Base-by-base conservation (phyloP, 2,113 vertebrate species). In the Sinosuthora webbiana region DNA sequence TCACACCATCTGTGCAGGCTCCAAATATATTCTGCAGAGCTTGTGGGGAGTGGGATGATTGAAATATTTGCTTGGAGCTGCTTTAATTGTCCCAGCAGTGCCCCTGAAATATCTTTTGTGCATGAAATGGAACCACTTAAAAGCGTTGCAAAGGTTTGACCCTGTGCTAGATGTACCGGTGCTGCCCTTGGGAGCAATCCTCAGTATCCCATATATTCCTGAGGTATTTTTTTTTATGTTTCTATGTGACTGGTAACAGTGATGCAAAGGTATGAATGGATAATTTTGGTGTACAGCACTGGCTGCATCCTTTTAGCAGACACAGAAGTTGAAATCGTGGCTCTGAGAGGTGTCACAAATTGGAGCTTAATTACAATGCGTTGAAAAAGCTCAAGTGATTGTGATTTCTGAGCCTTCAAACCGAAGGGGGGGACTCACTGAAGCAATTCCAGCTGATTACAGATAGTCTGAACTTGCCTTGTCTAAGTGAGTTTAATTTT, bases 401-500 rank as follows among this genome's bases (percentile, higher is more conserved):
- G 10, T 62, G 74, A 96, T 95, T 95, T 94, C 78, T 88, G 47
- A 74, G 75, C 83, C 89, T 97, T 89, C 9, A 39, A 84, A 92
- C 11, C 10, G 14, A 93, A 93, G 84, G 41, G n/a, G 62, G 74
- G 64, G 80, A 77, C 78, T 93, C n/a, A 18, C 37, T 88, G 78
- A 89, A 88, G 89, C 91, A 83, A 95, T 96, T 97, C 93, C 87
- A 65, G 65, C 92, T 95, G 93, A 96, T 96, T 97, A 92, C 78
- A 91, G 56, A 83, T 79, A 91, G 90, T 97, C 71, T 92, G 60
- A 96, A 94, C 47, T 57, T 97, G 63, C 55, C 76, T 97, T 69
- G 59, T 83, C 69, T 95, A 95, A 95, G 83, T 97, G 87, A 84
- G 84, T 94, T 97, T 96, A 95, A 86, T 93, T 94, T 92, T 87